Percentiles rank a stretch among this genome's conserved stretches.
phyloP scores from a whole-genome alignment of 2,888 invertebrate species.

The Cheiracanthium punctorium region DNA sequence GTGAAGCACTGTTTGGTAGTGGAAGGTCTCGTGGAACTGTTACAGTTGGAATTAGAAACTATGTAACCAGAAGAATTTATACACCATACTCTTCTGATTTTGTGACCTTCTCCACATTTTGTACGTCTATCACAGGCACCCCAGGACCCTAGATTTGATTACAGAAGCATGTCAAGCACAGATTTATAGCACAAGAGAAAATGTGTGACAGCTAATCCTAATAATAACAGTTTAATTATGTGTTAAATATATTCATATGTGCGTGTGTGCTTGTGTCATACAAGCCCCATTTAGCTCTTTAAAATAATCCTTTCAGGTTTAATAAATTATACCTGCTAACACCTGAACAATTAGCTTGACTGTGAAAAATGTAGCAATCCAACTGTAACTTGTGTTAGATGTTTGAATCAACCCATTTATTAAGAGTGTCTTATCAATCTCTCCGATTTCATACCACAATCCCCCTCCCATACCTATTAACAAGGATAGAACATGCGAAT shows the following conservation, averaged over 20 bases:
- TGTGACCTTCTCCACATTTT: conserved; percentile 82
- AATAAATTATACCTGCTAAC: too few species aligned
- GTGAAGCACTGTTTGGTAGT: conserved; percentile 37
- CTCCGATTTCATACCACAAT: too few species aligned
- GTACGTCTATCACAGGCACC: conserved; percentile 78
- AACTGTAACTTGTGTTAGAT: too few species aligned
- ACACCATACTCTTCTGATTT: conserved; percentile 80
- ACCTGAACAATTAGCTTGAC: too few species aligned
- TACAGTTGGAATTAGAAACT: conserved; percentile 45
- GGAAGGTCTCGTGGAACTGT: conserved; percentile 4
- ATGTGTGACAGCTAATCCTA: background rate
- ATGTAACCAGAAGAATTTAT: conserved; percentile 79
- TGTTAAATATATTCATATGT: background rate
- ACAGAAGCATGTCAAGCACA: background rate
- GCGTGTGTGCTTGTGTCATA: too few species aligned
- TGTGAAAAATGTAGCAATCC: too few species aligned
- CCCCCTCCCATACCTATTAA: too few species aligned
- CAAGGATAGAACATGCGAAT: too few species aligned
- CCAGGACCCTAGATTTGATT: conserved; percentile 30
- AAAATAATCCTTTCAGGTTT: too few species aligned
- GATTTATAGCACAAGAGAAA: background rate
- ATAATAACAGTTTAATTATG: background rate
- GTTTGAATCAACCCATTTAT: too few species aligned
- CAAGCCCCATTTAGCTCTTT: too few species aligned
- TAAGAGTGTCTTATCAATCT: too few species aligned